These are phyloP conservation scores for Cerceris rybyensis DNA, from an alignment of 2,888 invertebrate genomes.

Conservation along the genomic window DNA sequence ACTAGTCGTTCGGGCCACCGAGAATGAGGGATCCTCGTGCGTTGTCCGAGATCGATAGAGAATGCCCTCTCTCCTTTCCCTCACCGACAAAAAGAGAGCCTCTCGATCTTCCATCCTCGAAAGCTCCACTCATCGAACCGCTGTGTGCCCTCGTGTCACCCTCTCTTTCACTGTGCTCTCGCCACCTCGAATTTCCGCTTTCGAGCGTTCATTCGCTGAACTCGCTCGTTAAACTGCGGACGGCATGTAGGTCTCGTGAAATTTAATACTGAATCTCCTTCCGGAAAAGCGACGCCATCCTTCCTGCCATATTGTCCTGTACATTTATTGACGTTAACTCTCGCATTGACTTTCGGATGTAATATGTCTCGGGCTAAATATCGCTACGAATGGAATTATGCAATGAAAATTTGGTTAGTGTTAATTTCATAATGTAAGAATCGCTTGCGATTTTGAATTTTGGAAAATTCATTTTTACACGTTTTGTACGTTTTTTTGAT, in stretches of 20 bases:
- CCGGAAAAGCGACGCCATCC: conserved; percentile 3
- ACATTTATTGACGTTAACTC: no score
- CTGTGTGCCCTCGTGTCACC: conserved; percentile 1
- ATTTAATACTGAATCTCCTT: conserved; percentile 31
- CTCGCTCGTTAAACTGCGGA: conserved; percentile 27
- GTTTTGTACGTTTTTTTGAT: no score
- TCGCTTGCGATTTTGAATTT: no score
- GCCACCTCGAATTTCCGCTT: conserved; percentile 20
- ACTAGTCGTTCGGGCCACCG: conserved; percentile 21
- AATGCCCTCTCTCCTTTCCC: conserved; percentile 9
- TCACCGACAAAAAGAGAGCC: conserved; percentile 37
- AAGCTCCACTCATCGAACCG: neutral
- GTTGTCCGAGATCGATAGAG: conserved; percentile 46
- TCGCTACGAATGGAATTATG: no score
- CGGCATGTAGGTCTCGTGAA: conserved; percentile 6
- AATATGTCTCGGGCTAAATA: no score
- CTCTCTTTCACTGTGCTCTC: neutral
- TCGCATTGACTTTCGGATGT: no score
- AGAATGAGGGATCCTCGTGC: conserved; percentile 41
- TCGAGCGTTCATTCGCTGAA: conserved; percentile 10
- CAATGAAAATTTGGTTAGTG: no score
- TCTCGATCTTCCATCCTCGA: conserved; percentile 45
- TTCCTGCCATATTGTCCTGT: no score
- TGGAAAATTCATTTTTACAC: no score
- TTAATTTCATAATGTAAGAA: no score